Percentiles rank a stretch among this genome's conserved stretches.
These are phyloP conservation scores for Poeciliopsis paucimaculata DNA, from an alignment of 2,797 vertebrate genomes.

Conservation along the genomic window DNA sequence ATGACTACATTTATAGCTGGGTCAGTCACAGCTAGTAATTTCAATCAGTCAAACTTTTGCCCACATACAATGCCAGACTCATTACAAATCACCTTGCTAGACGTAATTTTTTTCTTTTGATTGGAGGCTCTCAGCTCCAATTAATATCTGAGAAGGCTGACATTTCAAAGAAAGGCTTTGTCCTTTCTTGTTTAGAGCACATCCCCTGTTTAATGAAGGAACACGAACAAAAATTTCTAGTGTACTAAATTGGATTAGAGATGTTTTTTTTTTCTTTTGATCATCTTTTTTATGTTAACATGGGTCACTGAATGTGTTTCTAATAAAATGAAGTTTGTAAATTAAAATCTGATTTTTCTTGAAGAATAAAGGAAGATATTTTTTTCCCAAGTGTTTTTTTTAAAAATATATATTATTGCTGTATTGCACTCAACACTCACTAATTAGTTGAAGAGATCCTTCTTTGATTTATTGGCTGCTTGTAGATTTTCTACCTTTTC, in stretches of 20 bases:
- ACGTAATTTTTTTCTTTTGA: slow-evolving; percentile 75
- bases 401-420: neutral
- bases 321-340: slow-evolving; percentile 18
- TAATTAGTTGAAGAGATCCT: neutral
- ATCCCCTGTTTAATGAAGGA: slow-evolving; percentile 60
- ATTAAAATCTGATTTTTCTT: slow-evolving; percentile 1
- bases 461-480: neutral
- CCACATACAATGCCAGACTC: slow-evolving; percentile 63
- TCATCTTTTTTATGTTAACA: slow-evolving; percentile 36
- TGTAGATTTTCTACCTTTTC: neutral
- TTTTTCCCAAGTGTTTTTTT: neutral
- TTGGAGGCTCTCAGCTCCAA: slow-evolving; percentile 75
- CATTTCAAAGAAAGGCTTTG: slow-evolving; percentile 68
- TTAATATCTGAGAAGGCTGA: slow-evolving; percentile 75
- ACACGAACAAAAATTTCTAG: slow-evolving; percentile 48
- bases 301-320: slow-evolving; percentile 3
- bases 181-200: slow-evolving; percentile 68
- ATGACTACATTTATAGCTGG: slow-evolving; percentile 64
- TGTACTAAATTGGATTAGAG: slow-evolving; percentile 29
- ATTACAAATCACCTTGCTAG: slow-evolving; percentile 73
- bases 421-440: neutral
- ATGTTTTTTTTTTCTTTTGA: slow-evolving; percentile 50
- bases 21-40: slow-evolving; percentile 71
- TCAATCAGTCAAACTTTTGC: slow-evolving; percentile 72
- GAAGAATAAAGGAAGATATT: neutral